A percentile compares a stretch with the other conserved stretches of the same genome.
These are phyloP conservation scores for Caenorhabditis brenneri DNA, from an alignment of 1,140 invertebrate genomes.

Conservation along the genomic window DNA sequence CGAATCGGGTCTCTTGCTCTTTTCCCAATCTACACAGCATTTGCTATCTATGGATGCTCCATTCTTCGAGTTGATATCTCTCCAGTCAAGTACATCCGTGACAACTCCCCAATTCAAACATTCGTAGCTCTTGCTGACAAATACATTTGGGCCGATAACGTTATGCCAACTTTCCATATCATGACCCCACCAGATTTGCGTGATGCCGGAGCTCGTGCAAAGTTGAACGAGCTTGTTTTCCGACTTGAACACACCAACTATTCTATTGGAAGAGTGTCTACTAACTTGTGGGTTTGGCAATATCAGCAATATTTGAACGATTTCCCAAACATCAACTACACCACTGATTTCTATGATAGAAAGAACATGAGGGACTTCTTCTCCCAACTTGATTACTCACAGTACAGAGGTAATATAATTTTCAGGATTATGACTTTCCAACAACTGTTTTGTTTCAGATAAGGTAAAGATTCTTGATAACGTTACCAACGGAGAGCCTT, in stretches of 20 bases:
- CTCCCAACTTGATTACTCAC: slow-evolving; percentile 68
- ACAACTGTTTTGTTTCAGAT: slow-evolving; percentile 51
- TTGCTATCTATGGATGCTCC: slow-evolving; percentile 68
- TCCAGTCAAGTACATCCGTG: slow-evolving; percentile 67
- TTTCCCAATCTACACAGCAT: slow-evolving; percentile 62
- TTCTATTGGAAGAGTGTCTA: slow-evolving; percentile 68
- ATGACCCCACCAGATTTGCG: slow-evolving; percentile 69
- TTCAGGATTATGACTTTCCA: background rate
- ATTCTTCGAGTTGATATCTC: slow-evolving; percentile 69
- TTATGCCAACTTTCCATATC: slow-evolving; percentile 70
- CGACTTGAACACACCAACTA: slow-evolving; percentile 67
- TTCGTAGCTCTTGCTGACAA: slow-evolving; percentile 70
- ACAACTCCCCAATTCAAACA: slow-evolving; percentile 70
- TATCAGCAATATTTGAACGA: slow-evolving; percentile 70
- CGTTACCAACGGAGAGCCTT: slow-evolving; percentile 67
- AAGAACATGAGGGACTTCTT: slow-evolving; percentile 67
- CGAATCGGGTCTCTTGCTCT: slow-evolving; percentile 63
- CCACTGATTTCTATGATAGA: slow-evolving; percentile 68
- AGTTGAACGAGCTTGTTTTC: slow-evolving; percentile 68
- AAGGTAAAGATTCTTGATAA: slow-evolving; percentile 65
- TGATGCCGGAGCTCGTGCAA: slow-evolving; percentile 44
- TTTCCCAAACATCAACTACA: slow-evolving; percentile 66
- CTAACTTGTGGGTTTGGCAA: slow-evolving; percentile 71
- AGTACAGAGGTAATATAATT: slow-evolving; percentile 63
- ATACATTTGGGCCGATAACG: slow-evolving; percentile 71